Evolutionary conservation across 2,888 invertebrate genomes (phyloP), one percentile per base, ranked within the genome.

Genomic region (Dendrolimus houi): DNA sequence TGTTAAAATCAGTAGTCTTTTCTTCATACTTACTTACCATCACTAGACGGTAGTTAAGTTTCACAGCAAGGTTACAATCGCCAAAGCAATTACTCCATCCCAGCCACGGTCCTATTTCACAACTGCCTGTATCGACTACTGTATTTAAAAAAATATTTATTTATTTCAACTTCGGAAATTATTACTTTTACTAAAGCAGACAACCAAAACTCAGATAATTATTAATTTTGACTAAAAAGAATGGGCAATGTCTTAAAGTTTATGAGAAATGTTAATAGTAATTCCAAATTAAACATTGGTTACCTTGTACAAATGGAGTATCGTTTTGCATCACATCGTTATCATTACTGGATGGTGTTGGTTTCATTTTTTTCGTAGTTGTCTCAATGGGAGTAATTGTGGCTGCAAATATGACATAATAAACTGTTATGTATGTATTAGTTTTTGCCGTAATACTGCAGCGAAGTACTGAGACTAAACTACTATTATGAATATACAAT

Each of bases 41-140:
- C 52, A 87, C 75, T 9, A 78, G 70, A 52, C 87, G 76, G 63
- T 86, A 88, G 72, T 88, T 89, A 59, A 87, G 81, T 69, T 87
- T 87, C 62, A 87, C 68, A 47, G 82, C 86, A 64, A 73, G 77
- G 58, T 80, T 78, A 62, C 88, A 89, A 62, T 83, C 77, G 0
- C 89, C 89, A 62, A 81, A 72, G 65, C 89, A 89, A 47, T 81
- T 77, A 64, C 79, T 77, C 89, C 89, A 89, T 9, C 89, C 89
- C 56, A 85, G 69, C 89, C 89, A 89, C 8, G 79, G 75, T 10
- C 85, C 81, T 59, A 74, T 73, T 69, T 75, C 77, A 69, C 89
- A 89, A 47, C 12, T 12, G 47, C 47, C 7, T 47, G 47, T 47
- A 47, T 47, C 12, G 47, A 12, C 47, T 12, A 12, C 47, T 47